phyloP scores from a whole-genome alignment of 2,797 vertebrate genomes.

The Chromis chromis region DNA sequence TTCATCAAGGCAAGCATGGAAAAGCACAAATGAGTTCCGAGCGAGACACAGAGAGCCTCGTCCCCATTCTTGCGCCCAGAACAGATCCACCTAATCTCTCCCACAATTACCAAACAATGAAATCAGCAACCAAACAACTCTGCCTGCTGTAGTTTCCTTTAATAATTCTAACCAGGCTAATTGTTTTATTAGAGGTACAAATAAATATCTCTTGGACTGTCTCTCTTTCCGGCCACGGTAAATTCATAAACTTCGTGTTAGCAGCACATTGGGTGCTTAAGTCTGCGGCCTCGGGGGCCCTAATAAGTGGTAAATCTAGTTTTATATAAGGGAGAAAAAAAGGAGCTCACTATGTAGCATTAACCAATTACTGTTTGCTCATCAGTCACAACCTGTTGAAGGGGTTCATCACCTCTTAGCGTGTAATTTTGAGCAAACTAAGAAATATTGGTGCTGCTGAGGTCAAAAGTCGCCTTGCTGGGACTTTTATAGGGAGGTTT shows the following conservation, averaged over 20 bases:
- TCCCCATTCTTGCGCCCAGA: conserved; percentile 67
- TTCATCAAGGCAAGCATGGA: conserved; percentile 88
- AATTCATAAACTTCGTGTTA: conserved; percentile 79
- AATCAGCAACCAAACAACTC: conserved; percentile 76
- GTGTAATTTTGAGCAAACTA: conserved; percentile 61
- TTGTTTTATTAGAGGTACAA: conserved; percentile 78
- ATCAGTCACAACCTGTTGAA: conserved; percentile 77
- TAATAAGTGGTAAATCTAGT: conserved; percentile 79
- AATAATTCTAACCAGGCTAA: conserved; percentile 74
- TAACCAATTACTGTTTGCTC: conserved; percentile 74
- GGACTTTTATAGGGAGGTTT: conserved; percentile 68
- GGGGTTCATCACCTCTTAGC: conserved; percentile 50
- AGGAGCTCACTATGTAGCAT: conserved; percentile 62
- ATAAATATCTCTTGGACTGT: conserved; percentile 73
- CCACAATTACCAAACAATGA: conserved; percentile 78
- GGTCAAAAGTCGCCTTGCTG: conserved; percentile 64
- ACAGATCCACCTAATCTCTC: conserved; percentile 70
- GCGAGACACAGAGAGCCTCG: conserved; percentile 68
- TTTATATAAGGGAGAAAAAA: conserved; percentile 76
- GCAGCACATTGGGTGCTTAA: conserved; percentile 70
- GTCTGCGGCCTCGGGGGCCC: conserved; percentile 69
- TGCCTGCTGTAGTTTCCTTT: conserved; percentile 68
- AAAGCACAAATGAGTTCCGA: conserved; percentile 84
- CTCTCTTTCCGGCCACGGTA: conserved; percentile 67
- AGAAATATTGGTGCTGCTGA: conserved; percentile 47